A percentile compares a stretch with the other conserved stretches of the same genome.
These are phyloP conservation scores for Protobothrops flavoviridis DNA, from an alignment of 2,113 vertebrate genomes.

Conservation along the genomic window DNA sequence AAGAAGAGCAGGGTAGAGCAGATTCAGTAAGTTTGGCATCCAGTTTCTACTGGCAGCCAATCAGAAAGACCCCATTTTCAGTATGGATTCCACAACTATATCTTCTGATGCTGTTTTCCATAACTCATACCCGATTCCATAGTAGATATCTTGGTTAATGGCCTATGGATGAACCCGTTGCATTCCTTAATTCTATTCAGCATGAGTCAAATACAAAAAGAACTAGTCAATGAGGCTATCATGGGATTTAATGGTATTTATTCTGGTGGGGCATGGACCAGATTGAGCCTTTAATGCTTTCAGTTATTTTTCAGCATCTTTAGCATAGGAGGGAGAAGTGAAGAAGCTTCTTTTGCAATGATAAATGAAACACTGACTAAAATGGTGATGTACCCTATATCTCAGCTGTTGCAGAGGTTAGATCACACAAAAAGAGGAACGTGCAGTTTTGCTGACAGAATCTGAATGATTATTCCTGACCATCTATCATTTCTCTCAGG, in stretches of 20 bases:
- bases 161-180: neutral
- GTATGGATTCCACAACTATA: neutral
- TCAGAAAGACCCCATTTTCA: neutral
- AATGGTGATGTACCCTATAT: slow-evolving; percentile 56
- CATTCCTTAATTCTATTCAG: neutral
- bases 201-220: neutral
- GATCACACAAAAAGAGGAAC: slow-evolving; percentile 58
- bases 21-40: neutral
- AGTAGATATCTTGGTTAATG: neutral
- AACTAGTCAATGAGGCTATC: neutral
- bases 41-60: neutral
- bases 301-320: neutral
- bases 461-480: slow-evolving; percentile 57
- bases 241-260: neutral
- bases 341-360: slow-evolving; percentile 33
- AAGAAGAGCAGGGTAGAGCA: neutral
- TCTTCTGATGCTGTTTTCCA: neutral
- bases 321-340: neutral
- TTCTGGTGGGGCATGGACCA: neutral
- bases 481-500: slow-evolving; percentile 61
- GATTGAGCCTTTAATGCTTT: neutral
- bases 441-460: slow-evolving; percentile 58
- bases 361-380: slow-evolving; percentile 59
- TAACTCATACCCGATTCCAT: neutral
- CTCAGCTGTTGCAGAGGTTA: slow-evolving; percentile 66